Percentiles rank a stretch among this genome's conserved stretches.
Conservation (phyloP, 2,113 vertebrate genomes). For the Elaphurus davidianus region DNA sequence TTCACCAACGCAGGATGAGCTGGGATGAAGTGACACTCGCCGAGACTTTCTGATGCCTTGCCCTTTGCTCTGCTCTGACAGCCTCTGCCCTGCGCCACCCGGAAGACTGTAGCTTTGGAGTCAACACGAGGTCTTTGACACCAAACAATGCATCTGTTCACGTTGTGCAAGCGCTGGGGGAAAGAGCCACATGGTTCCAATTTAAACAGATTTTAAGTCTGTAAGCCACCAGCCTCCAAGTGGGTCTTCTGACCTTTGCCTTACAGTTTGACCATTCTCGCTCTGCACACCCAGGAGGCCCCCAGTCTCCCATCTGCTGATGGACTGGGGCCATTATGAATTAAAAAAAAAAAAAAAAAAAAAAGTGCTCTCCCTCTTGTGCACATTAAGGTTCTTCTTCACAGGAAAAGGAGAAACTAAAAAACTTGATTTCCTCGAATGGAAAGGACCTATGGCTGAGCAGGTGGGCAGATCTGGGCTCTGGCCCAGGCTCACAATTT, state of each 20-base stretch:
- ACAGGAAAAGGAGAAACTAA: not conserved
- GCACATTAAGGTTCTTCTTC: not conserved
- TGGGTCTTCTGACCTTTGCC: conserved; percentile 53
- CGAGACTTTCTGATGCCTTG: conserved; percentile 57
- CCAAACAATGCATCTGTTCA: conserved; percentile 79
- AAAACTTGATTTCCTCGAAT: not conserved
- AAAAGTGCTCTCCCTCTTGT: too few species aligned
- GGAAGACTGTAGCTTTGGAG: conserved; percentile 66
- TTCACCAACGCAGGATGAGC: conserved; percentile 33
- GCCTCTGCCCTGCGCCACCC: conserved; percentile 30
- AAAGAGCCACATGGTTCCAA: conserved; percentile 79
- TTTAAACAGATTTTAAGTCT: conserved; percentile 77
- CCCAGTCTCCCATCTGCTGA: not conserved
- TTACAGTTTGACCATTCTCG: not conserved
- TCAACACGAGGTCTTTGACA: conserved; percentile 70
- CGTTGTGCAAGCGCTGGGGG: conserved; percentile 46
- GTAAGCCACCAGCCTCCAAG: conserved; percentile 73
- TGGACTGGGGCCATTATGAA: too few species aligned
- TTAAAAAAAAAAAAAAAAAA: too few species aligned
- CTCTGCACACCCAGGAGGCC: not conserved
- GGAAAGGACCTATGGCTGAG: not conserved
- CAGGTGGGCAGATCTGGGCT: not conserved
- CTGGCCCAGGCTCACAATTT: not conserved
- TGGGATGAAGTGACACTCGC: conserved; percentile 57
- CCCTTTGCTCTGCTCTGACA: conserved; percentile 62